Evolutionary conservation across 1,140 invertebrate genomes (phyloP), one percentile per base, ranked within the genome.

Genomic region (Drosophila nasuta): DNA sequence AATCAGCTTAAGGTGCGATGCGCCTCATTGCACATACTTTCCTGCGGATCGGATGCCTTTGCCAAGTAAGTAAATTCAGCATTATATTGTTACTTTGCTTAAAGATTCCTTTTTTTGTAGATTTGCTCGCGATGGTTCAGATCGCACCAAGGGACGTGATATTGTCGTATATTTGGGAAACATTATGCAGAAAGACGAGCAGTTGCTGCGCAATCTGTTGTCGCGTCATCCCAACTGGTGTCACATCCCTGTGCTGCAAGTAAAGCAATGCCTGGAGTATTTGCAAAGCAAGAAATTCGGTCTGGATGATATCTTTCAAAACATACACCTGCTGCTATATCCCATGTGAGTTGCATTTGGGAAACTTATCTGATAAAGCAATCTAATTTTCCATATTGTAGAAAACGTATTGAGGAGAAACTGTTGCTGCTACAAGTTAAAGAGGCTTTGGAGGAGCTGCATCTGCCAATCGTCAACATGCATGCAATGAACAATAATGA

Each of bases 191-290:
- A 76, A 88, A 33, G 64, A 77, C 3, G 77, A 86, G 48, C 82
- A 81, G n/a, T 60, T 75, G 2, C 73, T 94, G 25, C 74, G 93
- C 7, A 79, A 89, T 43, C 57, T 93, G 30, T 69, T 95, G 11
- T 93, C 81, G 15, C 83, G 92, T 7, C 94, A 95, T 85, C 94
- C 94, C 5, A 94, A 94, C 75, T 95, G 94, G 93, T 93, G 94
- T 15, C 93, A 94, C 59, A 92, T 93, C n/a, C 93, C 94, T 0
- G 69, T 94, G 0, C 63, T 93, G n/a, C 93, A 93, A 8, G 91
- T 94, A 1, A 93, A 94, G 56, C 92, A 93, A 59, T 94, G 94
- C 48, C 91, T 94, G 30, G 91, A 93, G 38, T 93, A 91, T 78
- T 79, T 95, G 30, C 82, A 62, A 5, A 80, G 93, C 43, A 92